These are phyloP conservation scores for Borostomias antarcticus DNA, from an alignment of 2,797 vertebrate species.

Conservation along the genomic window DNA sequence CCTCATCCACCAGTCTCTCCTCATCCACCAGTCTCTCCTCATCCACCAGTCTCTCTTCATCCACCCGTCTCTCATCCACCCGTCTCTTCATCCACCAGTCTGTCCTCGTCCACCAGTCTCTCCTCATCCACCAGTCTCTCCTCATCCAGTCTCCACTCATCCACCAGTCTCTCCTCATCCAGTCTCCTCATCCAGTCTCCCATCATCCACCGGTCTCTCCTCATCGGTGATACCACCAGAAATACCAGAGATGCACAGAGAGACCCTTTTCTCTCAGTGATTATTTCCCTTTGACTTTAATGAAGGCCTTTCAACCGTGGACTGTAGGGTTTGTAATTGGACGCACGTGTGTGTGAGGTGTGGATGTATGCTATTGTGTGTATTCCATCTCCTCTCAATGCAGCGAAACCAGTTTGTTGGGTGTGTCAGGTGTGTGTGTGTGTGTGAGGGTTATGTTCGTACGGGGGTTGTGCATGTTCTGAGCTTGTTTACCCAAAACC, in stretches of 20 bases:
- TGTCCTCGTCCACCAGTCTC: conserved; percentile 13
- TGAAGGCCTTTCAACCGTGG: conserved; percentile 14
- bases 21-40: conserved; percentile 12
- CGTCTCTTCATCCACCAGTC: too few relatives aligned
- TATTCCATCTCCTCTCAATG: conserved; percentile 44
- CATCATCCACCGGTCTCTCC: conserved; percentile 10
- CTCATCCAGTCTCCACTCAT: too few relatives aligned
- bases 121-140: not conserved
- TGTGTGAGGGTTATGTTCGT: conserved; percentile 32
- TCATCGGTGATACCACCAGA: not conserved
- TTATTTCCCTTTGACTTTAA: conserved; percentile 23
- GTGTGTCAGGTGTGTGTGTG: conserved; percentile 44
- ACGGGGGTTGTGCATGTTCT: conserved; percentile 32
- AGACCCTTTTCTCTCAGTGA: not conserved
- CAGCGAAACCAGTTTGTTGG: conserved; percentile 67
- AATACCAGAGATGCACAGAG: conserved; percentile 7
- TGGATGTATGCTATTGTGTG: conserved; percentile 29
- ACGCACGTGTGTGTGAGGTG: conserved; percentile 11
- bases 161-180: conserved; percentile 2
- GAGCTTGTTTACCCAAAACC: conserved; percentile 45
- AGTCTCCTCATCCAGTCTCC: too few relatives aligned
- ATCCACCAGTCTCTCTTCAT: too few relatives aligned
- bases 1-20: too few relatives aligned
- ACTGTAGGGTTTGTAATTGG: not conserved
- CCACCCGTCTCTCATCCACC: conserved; percentile 3